phyloP scores from a whole-genome alignment of 2,113 vertebrate species.

The Brachyhypopomus occidentalis region DNA sequence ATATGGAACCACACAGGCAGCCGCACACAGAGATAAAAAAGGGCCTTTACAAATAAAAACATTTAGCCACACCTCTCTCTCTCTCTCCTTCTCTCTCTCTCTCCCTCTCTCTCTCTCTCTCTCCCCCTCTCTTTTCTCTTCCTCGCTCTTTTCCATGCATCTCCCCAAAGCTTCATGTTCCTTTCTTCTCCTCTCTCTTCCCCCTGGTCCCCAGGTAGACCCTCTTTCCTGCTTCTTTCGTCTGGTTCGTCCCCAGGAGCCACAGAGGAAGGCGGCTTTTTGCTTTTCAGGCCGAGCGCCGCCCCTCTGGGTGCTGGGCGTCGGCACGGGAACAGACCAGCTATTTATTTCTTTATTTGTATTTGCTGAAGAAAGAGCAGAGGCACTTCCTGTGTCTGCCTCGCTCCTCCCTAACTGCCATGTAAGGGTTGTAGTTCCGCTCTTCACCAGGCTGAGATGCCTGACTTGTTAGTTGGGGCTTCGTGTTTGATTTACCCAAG shows the following conservation, averaged over 20 bases:
- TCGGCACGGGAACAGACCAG: background rate
- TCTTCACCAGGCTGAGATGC: background rate
- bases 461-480: conserved; percentile 45
- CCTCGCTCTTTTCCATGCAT: too few relatives aligned
- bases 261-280: too few relatives aligned
- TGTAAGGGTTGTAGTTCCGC: background rate
- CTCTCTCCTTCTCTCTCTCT: conserved; percentile 2
- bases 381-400: background rate
- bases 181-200: conserved; percentile 5
- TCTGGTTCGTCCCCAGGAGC: background rate
- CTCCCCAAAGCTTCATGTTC: too few relatives aligned
- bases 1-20: conserved; percentile 12
- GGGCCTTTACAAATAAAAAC: conserved; percentile 39
- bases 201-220: conserved; percentile 33
- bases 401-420: too few relatives aligned
- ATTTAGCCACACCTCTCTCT: conserved; percentile 21
- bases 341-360: background rate
- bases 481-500: conserved; percentile 77
- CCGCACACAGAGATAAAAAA: conserved; percentile 25
- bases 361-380: background rate
- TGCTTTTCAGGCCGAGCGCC: too few relatives aligned
- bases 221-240: background rate
- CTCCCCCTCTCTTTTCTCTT: conserved; percentile 37
- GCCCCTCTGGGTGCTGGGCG: too few relatives aligned
- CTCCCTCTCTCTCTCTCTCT: conserved; percentile 7